Conservation (phyloP, 2,888 invertebrate species). For the Flabesymbios commensalis region DNA sequence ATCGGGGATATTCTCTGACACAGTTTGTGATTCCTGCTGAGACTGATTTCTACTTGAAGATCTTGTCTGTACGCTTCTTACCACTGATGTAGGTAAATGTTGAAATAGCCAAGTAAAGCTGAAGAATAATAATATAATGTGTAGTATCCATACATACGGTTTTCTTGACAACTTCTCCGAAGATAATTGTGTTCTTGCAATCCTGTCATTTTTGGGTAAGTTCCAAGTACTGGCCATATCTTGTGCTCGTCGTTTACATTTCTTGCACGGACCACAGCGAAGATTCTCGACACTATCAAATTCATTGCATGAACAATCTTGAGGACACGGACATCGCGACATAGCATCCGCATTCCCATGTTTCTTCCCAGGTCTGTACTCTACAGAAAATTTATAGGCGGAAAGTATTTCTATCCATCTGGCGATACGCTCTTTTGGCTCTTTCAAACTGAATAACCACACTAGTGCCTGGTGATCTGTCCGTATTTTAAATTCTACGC, state of each 20-base stretch:
- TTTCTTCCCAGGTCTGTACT: background rate
- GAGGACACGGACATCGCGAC: background rate
- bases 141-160: no score
- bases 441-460: conserved; percentile 28
- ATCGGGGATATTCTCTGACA: no score
- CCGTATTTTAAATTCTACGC: conserved; percentile 29
- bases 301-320: background rate
- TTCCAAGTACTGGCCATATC: no score
- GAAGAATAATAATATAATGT: no score
- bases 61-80: no score
- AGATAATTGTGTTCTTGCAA: no score
- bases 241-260: background rate
- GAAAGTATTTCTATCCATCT: conserved; percentile 11
- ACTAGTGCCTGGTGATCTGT: conserved; percentile 37
- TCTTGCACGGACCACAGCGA: background rate
- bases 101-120: no score
- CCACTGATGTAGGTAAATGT: no score
- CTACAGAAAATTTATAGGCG: background rate
- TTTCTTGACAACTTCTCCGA: no score
- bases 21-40: no score
- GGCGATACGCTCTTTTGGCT: conserved; percentile 22
- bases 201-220: no score
- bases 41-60: no score
- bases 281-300: background rate
- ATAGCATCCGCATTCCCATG: conserved; percentile 3